A percentile compares a stretch with the other conserved stretches of the same genome.
Conservation (phyloP, 2,888 invertebrate species). For the Machimus rusticus region DNA sequence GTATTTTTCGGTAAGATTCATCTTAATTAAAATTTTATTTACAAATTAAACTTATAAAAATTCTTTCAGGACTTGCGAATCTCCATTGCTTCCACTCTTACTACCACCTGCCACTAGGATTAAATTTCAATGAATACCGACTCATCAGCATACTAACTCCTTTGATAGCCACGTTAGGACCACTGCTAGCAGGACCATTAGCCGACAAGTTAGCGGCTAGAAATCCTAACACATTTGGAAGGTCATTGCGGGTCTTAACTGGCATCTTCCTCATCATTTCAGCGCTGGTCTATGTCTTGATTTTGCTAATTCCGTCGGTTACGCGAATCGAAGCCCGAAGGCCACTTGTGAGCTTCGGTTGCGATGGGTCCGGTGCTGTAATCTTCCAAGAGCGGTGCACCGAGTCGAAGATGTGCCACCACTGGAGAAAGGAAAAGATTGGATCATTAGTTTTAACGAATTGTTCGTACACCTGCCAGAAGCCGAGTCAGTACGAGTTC, state of each 20-base stretch:
- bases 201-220: constrained; percentile 69
- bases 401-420: constrained; percentile 72
- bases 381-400: constrained; percentile 78
- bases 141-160: constrained; percentile 82
- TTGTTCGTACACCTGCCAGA: constrained; percentile 76
- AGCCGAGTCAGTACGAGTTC: constrained; percentile 60
- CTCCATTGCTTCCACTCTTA: constrained; percentile 82
- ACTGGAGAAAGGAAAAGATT: constrained; percentile 70
- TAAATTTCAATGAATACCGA: constrained; percentile 77
- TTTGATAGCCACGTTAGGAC: constrained; percentile 79
- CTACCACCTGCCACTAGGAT: constrained; percentile 66
- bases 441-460: constrained; percentile 73
- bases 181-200: constrained; percentile 77
- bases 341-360: constrained; percentile 75
- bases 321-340: constrained; percentile 66
- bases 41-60: background rate
- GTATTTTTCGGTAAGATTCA: constrained; percentile 74
- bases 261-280: constrained; percentile 73
- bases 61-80: constrained; percentile 76
- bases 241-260: constrained; percentile 73
- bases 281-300: constrained; percentile 72
- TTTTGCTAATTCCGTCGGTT: constrained; percentile 73
- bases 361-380: constrained; percentile 73
- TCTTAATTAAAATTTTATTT: background rate
- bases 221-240: constrained; percentile 65